phyloP scores from a whole-genome alignment of 2,888 invertebrate genomes.

The Callyntrura sp. region DNA sequence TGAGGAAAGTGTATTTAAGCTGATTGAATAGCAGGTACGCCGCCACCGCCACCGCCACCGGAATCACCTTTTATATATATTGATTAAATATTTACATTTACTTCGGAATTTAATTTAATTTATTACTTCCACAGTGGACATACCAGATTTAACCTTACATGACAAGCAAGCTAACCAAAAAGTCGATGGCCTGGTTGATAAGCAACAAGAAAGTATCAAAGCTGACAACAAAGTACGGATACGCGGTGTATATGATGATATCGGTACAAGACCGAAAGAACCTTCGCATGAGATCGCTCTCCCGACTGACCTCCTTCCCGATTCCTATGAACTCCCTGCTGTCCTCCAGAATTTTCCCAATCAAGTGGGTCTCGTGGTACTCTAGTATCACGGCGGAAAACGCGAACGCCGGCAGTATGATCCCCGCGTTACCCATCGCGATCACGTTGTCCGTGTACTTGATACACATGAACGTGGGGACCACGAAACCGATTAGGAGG shows the following conservation, averaged over 20 bases:
- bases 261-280: conserved; percentile 36
- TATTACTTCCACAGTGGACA: no score
- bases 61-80: no score
- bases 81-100: no score
- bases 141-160: no score
- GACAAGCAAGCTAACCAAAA: conserved; percentile 30
- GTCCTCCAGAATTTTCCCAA: conserved; percentile 38
- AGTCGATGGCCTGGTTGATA: conserved; percentile 42
- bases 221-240: conserved; percentile 49
- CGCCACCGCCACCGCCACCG: no score
- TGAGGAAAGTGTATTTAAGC: no score
- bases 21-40: no score
- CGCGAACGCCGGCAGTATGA: background rate
- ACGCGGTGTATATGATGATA: background rate
- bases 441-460: conserved; percentile 26
- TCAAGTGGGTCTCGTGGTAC: conserved; percentile 36
- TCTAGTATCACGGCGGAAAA: conserved; percentile 3
- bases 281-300: background rate
- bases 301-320: background rate
- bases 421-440: conserved; percentile 17
- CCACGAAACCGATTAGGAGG: background rate
- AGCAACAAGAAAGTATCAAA: conserved; percentile 52
- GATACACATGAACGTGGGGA: background rate
- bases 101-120: no score
- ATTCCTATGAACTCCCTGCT: background rate